A percentile compares a stretch with the other conserved stretches of the same genome.
Evolutionary conservation across 2,113 vertebrate species (phyloP).

Genomic region (Lepus timidus): DNA sequence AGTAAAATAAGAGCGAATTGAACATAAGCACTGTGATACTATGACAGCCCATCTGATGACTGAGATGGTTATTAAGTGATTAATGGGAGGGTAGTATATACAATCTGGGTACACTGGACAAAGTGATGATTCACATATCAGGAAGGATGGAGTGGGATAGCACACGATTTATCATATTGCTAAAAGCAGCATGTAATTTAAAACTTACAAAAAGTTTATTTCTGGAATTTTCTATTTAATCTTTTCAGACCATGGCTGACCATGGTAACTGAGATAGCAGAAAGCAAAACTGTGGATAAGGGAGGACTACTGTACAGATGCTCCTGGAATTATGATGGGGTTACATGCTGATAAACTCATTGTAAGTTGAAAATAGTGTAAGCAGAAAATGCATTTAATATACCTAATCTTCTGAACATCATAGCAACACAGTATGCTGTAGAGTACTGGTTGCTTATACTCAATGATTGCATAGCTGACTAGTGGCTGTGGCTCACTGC

Average conservation of each 20-base stretch:
- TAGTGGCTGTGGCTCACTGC: not conserved
- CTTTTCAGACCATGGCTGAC: not conserved
- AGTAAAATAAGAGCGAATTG: slow-evolving; percentile 11
- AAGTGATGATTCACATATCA: not conserved
- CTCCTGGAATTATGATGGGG: not conserved
- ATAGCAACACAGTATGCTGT: not conserved
- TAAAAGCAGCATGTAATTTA: not conserved
- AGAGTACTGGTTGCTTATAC: not conserved
- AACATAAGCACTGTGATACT: not conserved
- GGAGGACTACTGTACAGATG: not conserved
- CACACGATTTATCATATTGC: not conserved
- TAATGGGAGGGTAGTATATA: not conserved
- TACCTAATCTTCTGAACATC: not conserved
- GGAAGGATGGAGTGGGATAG: not conserved
- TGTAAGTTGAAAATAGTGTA: not conserved
- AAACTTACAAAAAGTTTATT: slow-evolving; percentile 10
- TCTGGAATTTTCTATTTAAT: slow-evolving; percentile 12
- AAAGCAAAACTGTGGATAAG: not conserved
- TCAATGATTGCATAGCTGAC: not conserved
- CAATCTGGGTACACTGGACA: not conserved
- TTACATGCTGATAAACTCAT: not conserved
- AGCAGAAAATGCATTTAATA: not conserved
- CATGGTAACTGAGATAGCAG: too few relatives aligned
- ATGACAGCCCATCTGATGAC: not conserved
- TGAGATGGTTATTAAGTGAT: not conserved